Base-by-base conservation (phyloP, 2,888 invertebrate species). In the Tupiocoris notatus region DNA sequence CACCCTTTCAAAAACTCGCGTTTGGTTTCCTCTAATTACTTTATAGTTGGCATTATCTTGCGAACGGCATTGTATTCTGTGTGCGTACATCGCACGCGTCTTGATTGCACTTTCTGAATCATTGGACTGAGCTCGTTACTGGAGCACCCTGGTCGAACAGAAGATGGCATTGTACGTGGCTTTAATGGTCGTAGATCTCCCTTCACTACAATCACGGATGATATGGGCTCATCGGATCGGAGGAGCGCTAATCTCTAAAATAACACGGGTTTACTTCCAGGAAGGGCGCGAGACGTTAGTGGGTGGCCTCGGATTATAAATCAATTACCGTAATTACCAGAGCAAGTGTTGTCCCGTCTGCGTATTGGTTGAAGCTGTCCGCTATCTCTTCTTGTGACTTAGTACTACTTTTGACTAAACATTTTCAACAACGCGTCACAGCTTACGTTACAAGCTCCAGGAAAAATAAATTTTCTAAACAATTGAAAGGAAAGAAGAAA, bases 301-400 rank as follows among this genome's bases (percentile, higher is more conserved):
- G 57, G 56, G 57, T 20, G 56, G 20, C 12, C 18, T 23, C 56
- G 56, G 67, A 57, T 67, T 67, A 67, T 67, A 67, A 67, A 67
- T 67, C 67, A 67, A 67, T 67, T 67, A 67, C 18, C 54, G 54
- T 67, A 22, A 67, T 67, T 67, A 67, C 67, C 23, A 39, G 12
- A 39, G 39, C 39, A 12, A 3, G 6, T 39, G 6, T 39, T 12
- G 39, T 39, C 39, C 39, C 39, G 39, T 39, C 39, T 39, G 39
- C 12, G 39, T 12, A 39, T 3, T 7, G 39, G 6, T 39, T 39
- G 39, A 39, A 7, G 39, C 6, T 39, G 39, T 7, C 39, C 39
- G n/a, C n/a, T n/a, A n/a, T n/a, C n/a, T n/a, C n/a, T n/a, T n/a
- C n/a, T n/a, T n/a, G n/a, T n/a, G n/a, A n/a, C n/a, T n/a, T n/a